phyloP scores from a whole-genome alignment of 2,113 vertebrate species.

The Poeciliopsis occidentalis region DNA sequence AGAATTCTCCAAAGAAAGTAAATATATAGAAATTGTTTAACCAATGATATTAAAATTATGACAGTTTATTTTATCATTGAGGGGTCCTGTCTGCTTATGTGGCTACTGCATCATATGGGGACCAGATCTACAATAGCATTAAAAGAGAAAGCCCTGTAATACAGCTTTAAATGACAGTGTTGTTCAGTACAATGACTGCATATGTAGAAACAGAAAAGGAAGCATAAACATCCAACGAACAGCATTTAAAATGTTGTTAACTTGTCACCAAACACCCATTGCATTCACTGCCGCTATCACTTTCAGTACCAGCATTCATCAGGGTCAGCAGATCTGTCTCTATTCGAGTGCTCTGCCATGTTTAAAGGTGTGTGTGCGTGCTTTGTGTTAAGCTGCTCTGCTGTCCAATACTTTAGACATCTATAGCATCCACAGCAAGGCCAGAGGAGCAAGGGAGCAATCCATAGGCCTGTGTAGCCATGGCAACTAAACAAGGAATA shows the following conservation, averaged over 20 bases:
- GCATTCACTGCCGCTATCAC: neutral
- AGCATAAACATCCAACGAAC: neutral
- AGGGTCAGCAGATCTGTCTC: conserved; percentile 23
- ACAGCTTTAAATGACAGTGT: neutral
- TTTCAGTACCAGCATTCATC: conserved; percentile 8
- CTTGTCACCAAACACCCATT: conserved; percentile 22
- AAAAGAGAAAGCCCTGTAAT: neutral
- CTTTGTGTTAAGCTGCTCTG: conserved; percentile 61
- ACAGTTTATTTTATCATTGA: neutral
- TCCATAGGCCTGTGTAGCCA: conserved; percentile 81
- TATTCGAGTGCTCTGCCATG: conserved; percentile 19
- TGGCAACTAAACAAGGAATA: conserved; percentile 86
- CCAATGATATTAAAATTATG: neutral
- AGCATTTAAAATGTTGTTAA: conserved; percentile 15
- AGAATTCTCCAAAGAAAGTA: neutral
- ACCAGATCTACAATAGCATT: neutral
- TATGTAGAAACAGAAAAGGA: neutral
- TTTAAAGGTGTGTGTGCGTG: conserved; percentile 23
- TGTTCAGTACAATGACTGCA: neutral
- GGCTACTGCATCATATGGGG: neutral
- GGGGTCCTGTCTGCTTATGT: neutral
- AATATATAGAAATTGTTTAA: neutral
- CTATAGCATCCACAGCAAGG: conserved; percentile 75
- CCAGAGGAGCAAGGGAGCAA: conserved; percentile 76
- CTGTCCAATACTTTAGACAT: conserved; percentile 78